phyloP scores from a whole-genome alignment of 2,797 vertebrate species.

The Sternarchorhynchus goeldii region DNA sequence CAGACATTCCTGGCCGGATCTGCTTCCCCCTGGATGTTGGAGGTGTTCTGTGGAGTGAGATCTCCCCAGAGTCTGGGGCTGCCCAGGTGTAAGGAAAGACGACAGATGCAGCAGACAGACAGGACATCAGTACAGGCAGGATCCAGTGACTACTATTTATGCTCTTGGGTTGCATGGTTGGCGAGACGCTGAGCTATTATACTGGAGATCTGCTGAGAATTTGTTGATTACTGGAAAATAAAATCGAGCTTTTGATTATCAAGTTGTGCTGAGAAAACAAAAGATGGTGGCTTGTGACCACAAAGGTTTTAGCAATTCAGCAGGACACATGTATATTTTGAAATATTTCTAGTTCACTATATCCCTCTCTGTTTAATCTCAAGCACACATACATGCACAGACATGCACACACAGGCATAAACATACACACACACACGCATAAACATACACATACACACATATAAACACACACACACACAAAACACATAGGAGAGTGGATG shows the following conservation, averaged over 20 bases:
- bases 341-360: no score
- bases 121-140: conserved; percentile 9
- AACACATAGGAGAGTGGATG: not conserved
- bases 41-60: conserved; percentile 27
- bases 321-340: no score
- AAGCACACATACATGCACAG: no score
- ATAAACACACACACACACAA: not conserved
- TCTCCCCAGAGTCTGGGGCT: conserved; percentile 39
- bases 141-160: conserved; percentile 4
- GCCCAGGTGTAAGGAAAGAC: conserved; percentile 30
- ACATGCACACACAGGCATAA: not conserved
- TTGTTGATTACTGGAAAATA: no score
- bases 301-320: no score
- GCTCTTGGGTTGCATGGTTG: not conserved
- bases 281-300: not conserved
- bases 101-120: conserved; percentile 4
- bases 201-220: not conserved
- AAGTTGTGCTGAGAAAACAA: not conserved
- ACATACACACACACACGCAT: not conserved
- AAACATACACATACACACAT: not conserved
- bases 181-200: conserved; percentile 13
- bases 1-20: conserved; percentile 44
- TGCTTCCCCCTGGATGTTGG: conserved; percentile 25
- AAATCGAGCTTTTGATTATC: no score
- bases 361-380: no score